Conservation (phyloP, 2,113 vertebrate species). For the Micromys minutus region DNA sequence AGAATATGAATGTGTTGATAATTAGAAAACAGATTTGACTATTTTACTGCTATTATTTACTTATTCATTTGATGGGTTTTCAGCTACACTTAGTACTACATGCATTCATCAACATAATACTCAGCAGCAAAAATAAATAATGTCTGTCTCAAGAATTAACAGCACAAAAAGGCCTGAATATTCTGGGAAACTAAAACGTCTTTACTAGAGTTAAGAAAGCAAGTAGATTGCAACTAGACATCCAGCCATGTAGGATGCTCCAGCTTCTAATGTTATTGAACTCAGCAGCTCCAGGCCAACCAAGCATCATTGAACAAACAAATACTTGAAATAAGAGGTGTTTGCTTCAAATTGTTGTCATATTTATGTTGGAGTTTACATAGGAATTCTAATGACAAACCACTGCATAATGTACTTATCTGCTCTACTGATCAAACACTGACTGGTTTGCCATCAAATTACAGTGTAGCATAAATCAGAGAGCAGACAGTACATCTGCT, state of each 20-base stretch:
- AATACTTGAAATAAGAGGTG: conserved; percentile 14
- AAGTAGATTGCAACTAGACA: background rate
- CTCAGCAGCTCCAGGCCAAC: conserved; percentile 26
- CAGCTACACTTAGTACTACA: background rate
- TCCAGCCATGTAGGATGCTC: background rate
- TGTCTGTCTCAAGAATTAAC: conserved; percentile 29
- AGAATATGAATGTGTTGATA: background rate
- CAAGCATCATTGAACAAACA: conserved; percentile 36
- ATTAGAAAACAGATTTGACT: background rate
- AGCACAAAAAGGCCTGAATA: background rate
- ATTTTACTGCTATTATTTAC: background rate
- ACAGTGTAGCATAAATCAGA: conserved; percentile 45
- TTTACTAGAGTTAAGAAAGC: background rate
- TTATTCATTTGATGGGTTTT: conserved; percentile 56
- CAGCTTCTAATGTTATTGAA: conserved; percentile 15
- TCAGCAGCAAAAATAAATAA: conserved; percentile 36
- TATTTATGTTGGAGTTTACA: conserved; percentile 57
- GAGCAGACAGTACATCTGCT: conserved; percentile 41
- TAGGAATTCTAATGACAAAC: background rate
- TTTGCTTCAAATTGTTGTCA: conserved; percentile 60
- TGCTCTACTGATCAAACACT: conserved; percentile 33
- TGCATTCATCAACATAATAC: conserved; percentile 64
- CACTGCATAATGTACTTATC: conserved; percentile 32
- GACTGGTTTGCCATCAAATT: conserved; percentile 1
- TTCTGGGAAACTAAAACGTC: background rate